A percentile compares a stretch with the other conserved stretches of the same genome.
These are phyloP conservation scores for Corythaeola cristata DNA, from an alignment of 2,113 vertebrate species.

Conservation along the genomic window DNA sequence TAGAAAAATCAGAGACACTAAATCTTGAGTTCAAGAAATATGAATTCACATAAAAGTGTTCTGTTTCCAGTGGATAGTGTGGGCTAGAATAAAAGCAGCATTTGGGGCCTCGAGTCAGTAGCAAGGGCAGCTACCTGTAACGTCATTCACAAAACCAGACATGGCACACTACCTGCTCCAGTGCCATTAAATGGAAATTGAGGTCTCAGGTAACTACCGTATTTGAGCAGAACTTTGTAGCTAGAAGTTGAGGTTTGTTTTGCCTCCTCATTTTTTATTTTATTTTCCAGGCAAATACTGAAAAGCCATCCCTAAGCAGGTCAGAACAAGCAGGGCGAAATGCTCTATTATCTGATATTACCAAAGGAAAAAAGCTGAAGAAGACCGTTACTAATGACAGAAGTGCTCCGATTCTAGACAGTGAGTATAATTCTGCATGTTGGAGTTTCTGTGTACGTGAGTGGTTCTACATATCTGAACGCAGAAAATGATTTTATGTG, in stretches of 20 bases:
- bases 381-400: conserved; percentile 95
- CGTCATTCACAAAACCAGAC: not conserved
- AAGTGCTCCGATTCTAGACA: conserved; percentile 87
- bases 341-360: conserved; percentile 89
- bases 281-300: conserved; percentile 87
- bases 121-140: not conserved
- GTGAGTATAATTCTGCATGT: conserved; percentile 77
- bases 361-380: conserved; percentile 89
- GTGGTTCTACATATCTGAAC: not conserved
- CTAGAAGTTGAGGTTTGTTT: not conserved
- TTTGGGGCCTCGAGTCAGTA: not conserved
- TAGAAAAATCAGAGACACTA: not conserved
- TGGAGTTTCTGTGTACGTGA: not conserved
- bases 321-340: conserved; percentile 84
- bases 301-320: conserved; percentile 84
- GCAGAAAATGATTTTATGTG: not conserved
- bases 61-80: not conserved
- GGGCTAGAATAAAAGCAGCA: not conserved
- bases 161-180: not conserved
- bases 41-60: not conserved
- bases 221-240: not conserved
- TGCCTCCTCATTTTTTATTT: not conserved
- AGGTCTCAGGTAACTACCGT: not conserved
- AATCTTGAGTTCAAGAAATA: not conserved
- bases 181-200: not conserved